These are phyloP conservation scores for Staurois parvus DNA, from an alignment of 2,797 vertebrate genomes.

Conservation along the genomic window DNA sequence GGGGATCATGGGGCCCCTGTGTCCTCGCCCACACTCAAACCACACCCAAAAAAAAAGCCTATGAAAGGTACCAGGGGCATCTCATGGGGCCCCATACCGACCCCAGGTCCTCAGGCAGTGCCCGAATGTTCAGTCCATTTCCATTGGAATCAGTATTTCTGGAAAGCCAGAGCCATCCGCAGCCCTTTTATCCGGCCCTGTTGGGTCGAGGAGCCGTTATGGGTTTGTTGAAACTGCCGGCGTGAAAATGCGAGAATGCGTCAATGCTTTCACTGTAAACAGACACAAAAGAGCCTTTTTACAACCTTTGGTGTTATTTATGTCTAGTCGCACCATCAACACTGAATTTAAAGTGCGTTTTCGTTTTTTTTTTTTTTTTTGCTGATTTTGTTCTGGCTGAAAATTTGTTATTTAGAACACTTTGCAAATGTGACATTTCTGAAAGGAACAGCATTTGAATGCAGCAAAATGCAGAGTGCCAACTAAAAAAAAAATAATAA, in stretches of 20 bases:
- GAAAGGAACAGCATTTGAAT: too few relatives aligned
- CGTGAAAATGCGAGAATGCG: background rate
- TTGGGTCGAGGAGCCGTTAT: background rate
- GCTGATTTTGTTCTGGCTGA: background rate
- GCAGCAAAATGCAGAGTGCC: too few relatives aligned
- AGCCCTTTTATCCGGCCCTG: too few relatives aligned
- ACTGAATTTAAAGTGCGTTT: slow-evolving; percentile 18
- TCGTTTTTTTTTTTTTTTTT: background rate
- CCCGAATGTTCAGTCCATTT: too few relatives aligned
- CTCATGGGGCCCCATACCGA: too few relatives aligned
- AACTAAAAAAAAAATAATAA: too few relatives aligned
- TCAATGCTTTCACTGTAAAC: slow-evolving; percentile 5
- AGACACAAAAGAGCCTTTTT: slow-evolving; percentile 9
- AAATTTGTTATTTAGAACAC: slow-evolving; percentile 36
- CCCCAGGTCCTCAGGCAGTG: too few relatives aligned
- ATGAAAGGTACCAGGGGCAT: too few relatives aligned
- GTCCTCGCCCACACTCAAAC: too few relatives aligned
- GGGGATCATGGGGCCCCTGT: too few relatives aligned
- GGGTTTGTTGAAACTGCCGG: background rate
- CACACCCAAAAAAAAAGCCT: too few relatives aligned
- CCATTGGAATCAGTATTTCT: background rate
- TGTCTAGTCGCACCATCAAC: slow-evolving; percentile 3
- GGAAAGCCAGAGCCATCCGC: background rate
- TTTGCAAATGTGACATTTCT: slow-evolving; percentile 50
- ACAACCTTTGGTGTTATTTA: background rate